phyloP scores from a whole-genome alignment of 2,888 invertebrate species.

The Chloroclysta siterata region DNA sequence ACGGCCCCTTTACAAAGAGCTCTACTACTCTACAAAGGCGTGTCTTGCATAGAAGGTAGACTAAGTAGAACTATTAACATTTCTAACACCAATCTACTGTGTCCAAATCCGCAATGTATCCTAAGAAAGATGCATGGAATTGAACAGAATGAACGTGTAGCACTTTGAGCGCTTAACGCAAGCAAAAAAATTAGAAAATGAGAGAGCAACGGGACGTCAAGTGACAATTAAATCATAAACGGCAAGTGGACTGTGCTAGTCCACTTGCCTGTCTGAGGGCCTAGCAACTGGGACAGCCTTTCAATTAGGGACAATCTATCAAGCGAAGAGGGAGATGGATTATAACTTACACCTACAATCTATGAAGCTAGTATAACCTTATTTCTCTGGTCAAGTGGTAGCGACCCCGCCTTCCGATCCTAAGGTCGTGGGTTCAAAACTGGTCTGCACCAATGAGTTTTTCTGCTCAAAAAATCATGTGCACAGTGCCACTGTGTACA shows the following conservation, averaged over 20 bases:
- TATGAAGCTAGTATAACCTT: background rate
- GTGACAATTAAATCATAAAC: slow-evolving; percentile 35
- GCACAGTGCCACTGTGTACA: too few species aligned
- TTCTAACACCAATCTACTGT: slow-evolving; percentile 6
- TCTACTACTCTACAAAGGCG: too few species aligned
- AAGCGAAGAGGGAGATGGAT: background rate
- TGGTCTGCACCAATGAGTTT: too few species aligned
- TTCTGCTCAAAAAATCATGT: too few species aligned
- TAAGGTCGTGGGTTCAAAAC: too few species aligned
- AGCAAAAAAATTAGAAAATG: slow-evolving; percentile 26
- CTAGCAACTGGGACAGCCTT: slow-evolving; percentile 2
- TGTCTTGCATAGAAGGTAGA: too few species aligned
- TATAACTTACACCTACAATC: background rate
- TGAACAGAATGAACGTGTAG: slow-evolving; percentile 2
- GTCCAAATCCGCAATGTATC: slow-evolving; percentile 16
- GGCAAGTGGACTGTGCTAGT: slow-evolving; percentile 28
- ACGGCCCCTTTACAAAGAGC: too few species aligned
- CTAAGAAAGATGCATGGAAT: slow-evolving; percentile 20
- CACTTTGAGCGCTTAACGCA: slow-evolving; percentile 1
- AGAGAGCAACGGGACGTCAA: slow-evolving; percentile 28
- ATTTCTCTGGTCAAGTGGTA: too few species aligned
- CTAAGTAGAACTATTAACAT: background rate
- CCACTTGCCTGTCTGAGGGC: slow-evolving; percentile 14
- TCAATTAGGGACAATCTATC: slow-evolving; percentile 12
- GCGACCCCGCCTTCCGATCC: too few species aligned